phyloP scores from a whole-genome alignment of 2,888 invertebrate species.

The Drosophila mimetica region DNA sequence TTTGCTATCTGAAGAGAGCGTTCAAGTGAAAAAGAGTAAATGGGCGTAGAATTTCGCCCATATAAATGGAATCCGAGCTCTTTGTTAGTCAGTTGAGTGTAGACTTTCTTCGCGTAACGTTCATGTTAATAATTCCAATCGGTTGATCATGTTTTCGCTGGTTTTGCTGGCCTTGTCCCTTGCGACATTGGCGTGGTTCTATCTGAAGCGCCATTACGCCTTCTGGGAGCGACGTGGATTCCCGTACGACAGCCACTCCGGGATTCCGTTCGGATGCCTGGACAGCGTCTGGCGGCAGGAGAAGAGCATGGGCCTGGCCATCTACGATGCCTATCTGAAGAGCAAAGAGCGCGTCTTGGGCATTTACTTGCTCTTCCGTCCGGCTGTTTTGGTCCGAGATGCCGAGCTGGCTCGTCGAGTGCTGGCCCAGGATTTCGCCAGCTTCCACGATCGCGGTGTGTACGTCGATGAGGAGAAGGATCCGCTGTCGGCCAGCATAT shows the following conservation, averaged over 20 bases:
- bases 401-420: constrained; percentile 87
- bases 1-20: constrained; percentile 1
- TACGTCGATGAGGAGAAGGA: constrained; percentile 87
- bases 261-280: constrained; percentile 88
- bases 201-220: constrained; percentile 64
- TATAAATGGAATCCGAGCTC: constrained; percentile 11
- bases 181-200: constrained; percentile 52
- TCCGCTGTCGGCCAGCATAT: constrained; percentile 86
- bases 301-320: constrained; percentile 87
- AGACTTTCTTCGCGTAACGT: constrained; percentile 2
- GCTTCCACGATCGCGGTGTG: constrained; percentile 88
- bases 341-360: constrained; percentile 85
- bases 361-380: constrained; percentile 87
- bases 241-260: constrained; percentile 85
- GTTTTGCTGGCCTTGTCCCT: constrained; percentile 22
- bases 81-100: not conserved
- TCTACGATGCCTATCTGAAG: constrained; percentile 86
- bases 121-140: not conserved
- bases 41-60: not conserved
- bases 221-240: constrained; percentile 87
- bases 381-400: constrained; percentile 87
- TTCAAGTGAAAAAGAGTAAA: not conserved
- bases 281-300: constrained; percentile 85
- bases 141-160: constrained; percentile 23
- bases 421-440: constrained; percentile 87